phyloP scores from a whole-genome alignment of 2,797 vertebrate genomes.

The Avahi laniger region DNA sequence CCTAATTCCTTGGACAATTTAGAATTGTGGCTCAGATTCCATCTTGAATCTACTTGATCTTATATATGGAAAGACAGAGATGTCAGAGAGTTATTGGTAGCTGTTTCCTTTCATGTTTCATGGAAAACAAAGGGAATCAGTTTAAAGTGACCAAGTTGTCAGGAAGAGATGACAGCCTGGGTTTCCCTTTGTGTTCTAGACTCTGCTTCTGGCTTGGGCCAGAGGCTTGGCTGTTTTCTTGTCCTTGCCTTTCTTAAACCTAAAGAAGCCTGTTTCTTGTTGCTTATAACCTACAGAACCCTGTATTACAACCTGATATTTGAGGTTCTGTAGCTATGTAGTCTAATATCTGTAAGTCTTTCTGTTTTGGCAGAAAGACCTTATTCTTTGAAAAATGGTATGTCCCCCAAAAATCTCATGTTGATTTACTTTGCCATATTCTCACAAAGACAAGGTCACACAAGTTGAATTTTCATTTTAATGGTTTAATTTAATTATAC shows the following conservation, averaged over 20 bases:
- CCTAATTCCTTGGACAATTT: background rate
- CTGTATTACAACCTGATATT: background rate
- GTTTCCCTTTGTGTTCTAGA: background rate
- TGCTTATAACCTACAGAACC: background rate
- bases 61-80: background rate
- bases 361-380: background rate
- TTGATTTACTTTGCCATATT: background rate
- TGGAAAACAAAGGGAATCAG: background rate
- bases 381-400: background rate
- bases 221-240: background rate
- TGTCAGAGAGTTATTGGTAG: background rate
- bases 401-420: background rate
- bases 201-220: background rate
- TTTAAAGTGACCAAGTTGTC: background rate
- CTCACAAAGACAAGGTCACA: background rate
- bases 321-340: background rate
- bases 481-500: conserved; percentile 20
- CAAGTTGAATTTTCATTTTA: conserved; percentile 44
- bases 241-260: background rate
- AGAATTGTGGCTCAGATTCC: background rate
- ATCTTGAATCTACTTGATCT: background rate
- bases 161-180: background rate
- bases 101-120: background rate
- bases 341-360: background rate
- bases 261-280: background rate